phyloP scores from a whole-genome alignment of 2,797 vertebrate genomes.

The Galagoides demidoff region DNA sequence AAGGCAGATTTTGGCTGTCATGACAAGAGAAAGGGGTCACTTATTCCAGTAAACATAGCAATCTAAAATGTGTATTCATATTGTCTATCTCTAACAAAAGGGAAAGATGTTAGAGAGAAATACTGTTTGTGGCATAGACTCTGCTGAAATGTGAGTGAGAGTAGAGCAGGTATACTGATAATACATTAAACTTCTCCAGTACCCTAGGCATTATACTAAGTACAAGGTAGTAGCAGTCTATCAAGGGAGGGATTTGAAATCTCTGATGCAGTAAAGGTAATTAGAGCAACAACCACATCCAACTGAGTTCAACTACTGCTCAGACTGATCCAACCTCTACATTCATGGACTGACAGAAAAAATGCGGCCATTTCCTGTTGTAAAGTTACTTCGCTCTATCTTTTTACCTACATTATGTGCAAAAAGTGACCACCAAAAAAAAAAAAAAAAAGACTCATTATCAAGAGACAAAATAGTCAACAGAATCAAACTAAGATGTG shows the following conservation, averaged over 20 bases:
- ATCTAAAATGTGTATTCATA: too few relatives aligned
- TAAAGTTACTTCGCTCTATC: not conserved
- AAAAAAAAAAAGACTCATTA: not conserved
- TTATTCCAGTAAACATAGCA: too few relatives aligned
- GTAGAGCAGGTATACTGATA: not conserved
- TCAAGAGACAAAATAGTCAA: not conserved
- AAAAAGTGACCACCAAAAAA: not conserved
- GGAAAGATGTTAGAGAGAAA: not conserved
- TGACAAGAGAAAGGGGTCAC: not conserved
- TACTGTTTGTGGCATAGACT: not conserved
- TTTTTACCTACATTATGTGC: not conserved
- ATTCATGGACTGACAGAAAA: not conserved
- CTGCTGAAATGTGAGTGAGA: not conserved
- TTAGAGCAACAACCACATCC: not conserved
- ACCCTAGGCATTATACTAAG: not conserved
- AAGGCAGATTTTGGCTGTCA: not conserved
- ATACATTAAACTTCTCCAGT: not conserved
- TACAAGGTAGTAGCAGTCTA: not conserved
- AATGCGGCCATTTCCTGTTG: not conserved
- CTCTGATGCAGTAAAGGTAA: not conserved
- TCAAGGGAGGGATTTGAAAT: not conserved
- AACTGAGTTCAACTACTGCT: not conserved
- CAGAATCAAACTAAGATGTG: conserved; percentile 30
- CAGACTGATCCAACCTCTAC: not conserved
- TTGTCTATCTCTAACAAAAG: not conserved